These are phyloP conservation scores for Nematopogon swammerdamellus DNA, from an alignment of 2,888 invertebrate genomes.

Conservation along the genomic window DNA sequence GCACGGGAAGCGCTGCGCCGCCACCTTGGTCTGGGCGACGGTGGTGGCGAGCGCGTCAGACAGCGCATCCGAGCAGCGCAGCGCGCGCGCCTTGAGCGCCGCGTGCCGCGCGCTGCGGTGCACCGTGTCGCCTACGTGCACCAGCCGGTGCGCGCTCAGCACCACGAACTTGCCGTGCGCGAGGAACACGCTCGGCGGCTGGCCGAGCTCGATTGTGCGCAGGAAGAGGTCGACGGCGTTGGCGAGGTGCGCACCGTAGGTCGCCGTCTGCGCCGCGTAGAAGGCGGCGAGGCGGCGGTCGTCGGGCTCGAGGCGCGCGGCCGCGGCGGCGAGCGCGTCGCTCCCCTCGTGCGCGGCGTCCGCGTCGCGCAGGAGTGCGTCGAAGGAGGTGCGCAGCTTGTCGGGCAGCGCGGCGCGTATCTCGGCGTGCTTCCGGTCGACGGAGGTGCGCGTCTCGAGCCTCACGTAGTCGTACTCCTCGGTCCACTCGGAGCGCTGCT, in stretches of 20 bases:
- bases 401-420: conserved; percentile 70
- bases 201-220: conserved; percentile 86
- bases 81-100: conserved; percentile 68
- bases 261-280: conserved; percentile 83
- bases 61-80: conserved; percentile 74
- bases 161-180: conserved; percentile 94
- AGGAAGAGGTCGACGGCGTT: conserved; percentile 92
- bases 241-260: conserved; percentile 79
- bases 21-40: conserved; percentile 85
- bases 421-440: conserved; percentile 69
- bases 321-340: conserved; percentile 39
- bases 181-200: conserved; percentile 90
- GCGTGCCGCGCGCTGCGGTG: conserved; percentile 78
- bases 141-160: conserved; percentile 88
- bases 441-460: conserved; percentile 71
- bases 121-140: conserved; percentile 92
- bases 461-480: conserved; percentile 93
- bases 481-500: conserved; percentile 58
- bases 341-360: conserved; percentile 58
- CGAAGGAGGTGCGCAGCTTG: conserved; percentile 72
- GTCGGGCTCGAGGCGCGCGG: conserved; percentile 63
- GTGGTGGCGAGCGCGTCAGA: conserved; percentile 79
- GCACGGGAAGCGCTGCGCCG: conserved; percentile 89
- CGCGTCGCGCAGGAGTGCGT: conserved; percentile 70
- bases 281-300: conserved; percentile 83